Percentiles rank a stretch among this genome's conserved stretches.
These are phyloP conservation scores for Dolichopus griseipennis DNA, from an alignment of 2,888 invertebrate genomes.

Conservation along the genomic window DNA sequence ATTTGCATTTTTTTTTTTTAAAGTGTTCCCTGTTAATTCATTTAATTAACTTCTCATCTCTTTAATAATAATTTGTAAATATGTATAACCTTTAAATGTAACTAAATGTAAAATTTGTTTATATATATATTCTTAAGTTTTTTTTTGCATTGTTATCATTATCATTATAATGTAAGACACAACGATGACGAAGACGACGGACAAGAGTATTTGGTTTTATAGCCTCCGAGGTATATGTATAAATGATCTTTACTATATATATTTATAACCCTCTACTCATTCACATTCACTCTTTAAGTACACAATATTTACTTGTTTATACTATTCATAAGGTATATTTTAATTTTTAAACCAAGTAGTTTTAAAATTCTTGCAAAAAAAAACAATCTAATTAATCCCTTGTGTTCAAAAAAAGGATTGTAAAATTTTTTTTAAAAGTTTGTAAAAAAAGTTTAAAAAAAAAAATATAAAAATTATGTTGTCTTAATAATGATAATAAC, in stretches of 20 bases:
- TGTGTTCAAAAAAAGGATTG: background rate
- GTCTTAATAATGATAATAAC: too few relatives aligned
- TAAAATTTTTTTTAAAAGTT: too few relatives aligned
- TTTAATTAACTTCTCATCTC: slow-evolving; percentile 6
- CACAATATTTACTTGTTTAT: too few relatives aligned
- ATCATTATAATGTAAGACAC: background rate
- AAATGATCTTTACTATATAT: background rate
- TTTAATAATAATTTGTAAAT: background rate
- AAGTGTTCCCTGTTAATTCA: background rate
- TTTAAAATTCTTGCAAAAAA: background rate
- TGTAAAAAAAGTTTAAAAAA: too few relatives aligned
- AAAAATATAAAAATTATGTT: too few relatives aligned
- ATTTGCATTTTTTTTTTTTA: background rate
- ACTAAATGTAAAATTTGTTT: background rate
- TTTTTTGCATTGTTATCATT: background rate
- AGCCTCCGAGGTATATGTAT: background rate
- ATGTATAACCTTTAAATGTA: too few relatives aligned
- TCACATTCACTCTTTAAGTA: too few relatives aligned
- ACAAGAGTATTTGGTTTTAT: background rate
- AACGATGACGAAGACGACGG: background rate
- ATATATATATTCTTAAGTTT: too few relatives aligned
- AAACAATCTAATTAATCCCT: background rate
- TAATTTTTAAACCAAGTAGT: too few relatives aligned
- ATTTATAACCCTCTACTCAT: too few relatives aligned
- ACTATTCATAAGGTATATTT: too few relatives aligned